Conservation (phyloP, 2,888 invertebrate species). For the Clepsis dumicolana region DNA sequence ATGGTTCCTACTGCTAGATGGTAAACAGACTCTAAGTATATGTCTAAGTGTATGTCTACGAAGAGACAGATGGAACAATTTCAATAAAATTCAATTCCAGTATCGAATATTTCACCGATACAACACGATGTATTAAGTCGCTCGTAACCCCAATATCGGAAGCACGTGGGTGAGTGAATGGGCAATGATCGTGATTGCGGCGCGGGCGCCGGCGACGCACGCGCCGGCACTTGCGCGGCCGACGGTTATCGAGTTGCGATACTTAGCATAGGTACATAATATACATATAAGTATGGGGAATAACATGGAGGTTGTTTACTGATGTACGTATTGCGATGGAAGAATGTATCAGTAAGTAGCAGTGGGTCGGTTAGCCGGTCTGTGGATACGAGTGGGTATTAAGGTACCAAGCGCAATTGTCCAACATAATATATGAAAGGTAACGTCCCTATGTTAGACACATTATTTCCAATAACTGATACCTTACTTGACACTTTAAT, state of each 20-base stretch:
- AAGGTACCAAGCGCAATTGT: no score
- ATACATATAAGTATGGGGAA: background rate
- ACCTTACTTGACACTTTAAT: no score
- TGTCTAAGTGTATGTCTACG: background rate
- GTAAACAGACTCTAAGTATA: no score
- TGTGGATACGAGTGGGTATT: no score
- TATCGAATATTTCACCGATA: slow-evolving; percentile 9
- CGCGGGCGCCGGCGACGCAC: slow-evolving; percentile 56
- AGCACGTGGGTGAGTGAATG: slow-evolving; percentile 60
- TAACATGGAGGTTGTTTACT: background rate
- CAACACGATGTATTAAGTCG: background rate
- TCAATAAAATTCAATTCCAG: background rate
- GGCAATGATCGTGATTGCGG: slow-evolving; percentile 56
- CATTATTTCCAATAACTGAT: no score
- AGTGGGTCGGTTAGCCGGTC: background rate
- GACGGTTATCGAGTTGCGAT: slow-evolving; percentile 6
- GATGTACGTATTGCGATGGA: background rate
- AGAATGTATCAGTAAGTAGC: background rate
- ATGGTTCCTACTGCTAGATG: no score
- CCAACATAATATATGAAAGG: no score
- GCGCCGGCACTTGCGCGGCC: slow-evolving; percentile 68
- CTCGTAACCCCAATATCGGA: slow-evolving; percentile 41
- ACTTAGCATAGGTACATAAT: background rate
- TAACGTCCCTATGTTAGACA: no score
- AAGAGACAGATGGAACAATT: background rate